These are phyloP conservation scores for Labeo rohita DNA, from an alignment of 2,113 vertebrate genomes.

Conservation along the genomic window DNA sequence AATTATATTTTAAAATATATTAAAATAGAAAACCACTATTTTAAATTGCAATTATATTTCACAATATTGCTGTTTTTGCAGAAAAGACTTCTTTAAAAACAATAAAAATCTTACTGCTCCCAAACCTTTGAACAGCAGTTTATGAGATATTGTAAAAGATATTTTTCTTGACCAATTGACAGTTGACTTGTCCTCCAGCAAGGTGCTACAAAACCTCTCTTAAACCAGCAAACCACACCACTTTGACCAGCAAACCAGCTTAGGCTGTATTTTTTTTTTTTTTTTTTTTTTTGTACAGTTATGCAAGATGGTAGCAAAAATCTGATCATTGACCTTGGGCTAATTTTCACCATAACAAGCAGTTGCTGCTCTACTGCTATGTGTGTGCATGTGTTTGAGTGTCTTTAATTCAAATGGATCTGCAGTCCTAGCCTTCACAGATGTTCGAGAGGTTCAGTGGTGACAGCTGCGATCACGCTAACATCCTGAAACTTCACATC, in stretches of 20 bases:
- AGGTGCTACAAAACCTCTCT: not conserved
- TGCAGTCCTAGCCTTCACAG: conserved; percentile 43
- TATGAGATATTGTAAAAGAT: too few species aligned
- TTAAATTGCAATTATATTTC: too few species aligned
- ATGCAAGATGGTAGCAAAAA: not conserved
- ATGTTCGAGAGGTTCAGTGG: conserved; percentile 50
- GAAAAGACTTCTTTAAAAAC: too few species aligned
- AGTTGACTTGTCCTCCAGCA: not conserved
- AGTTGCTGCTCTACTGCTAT: not conserved
- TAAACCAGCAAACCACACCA: not conserved
- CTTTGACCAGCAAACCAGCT: not conserved
- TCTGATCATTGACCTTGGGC: conserved; percentile 35
- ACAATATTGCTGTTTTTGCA: too few species aligned
- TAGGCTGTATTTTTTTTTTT: not conserved
- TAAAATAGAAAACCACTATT: too few species aligned
- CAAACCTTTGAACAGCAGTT: too few species aligned
- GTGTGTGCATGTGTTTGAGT: not conserved
- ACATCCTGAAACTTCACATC: conserved; percentile 52
- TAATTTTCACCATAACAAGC: not conserved
- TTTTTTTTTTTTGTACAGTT: not conserved
- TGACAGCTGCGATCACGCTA: conserved; percentile 52
- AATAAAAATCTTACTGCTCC: too few species aligned
- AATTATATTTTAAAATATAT: too few species aligned
- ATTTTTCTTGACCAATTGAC: too few species aligned
- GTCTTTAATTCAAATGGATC: conserved; percentile 50